Percentiles rank a stretch among this genome's conserved stretches.
Evolutionary conservation across 2,797 vertebrate genomes (phyloP).

Genomic region (Eleutherodactylus coqui): DNA sequence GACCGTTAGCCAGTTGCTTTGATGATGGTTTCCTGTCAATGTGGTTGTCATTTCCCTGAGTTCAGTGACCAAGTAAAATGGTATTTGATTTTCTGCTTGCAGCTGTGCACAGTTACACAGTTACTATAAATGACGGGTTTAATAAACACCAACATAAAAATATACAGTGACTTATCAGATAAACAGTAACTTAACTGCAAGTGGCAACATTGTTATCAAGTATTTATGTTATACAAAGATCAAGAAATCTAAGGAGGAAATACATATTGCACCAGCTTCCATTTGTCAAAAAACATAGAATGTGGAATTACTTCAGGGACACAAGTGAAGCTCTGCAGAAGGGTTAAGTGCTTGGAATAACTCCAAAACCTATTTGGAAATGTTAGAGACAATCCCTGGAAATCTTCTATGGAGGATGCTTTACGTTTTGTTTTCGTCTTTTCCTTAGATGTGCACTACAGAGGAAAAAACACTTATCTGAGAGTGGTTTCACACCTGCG

Average conservation of each 20-base stretch:
- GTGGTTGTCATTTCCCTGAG: not conserved
- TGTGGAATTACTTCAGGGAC: too few species aligned
- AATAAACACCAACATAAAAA: not conserved
- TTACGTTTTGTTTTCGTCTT: not conserved
- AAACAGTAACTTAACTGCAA: too few species aligned
- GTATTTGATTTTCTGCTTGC: not conserved
- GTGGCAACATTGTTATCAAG: too few species aligned
- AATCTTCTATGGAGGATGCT: not conserved
- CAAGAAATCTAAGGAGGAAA: not conserved
- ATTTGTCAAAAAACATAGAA: too few species aligned
- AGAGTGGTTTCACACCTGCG: too few species aligned
- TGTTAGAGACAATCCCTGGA: not conserved
- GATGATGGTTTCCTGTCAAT: not conserved
- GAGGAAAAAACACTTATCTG: not conserved
- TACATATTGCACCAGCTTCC: not conserved
- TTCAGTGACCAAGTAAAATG: not conserved
- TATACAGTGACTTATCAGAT: too few species aligned
- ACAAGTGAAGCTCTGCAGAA: too few species aligned
- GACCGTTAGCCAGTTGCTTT: not conserved
- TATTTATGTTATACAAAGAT: too few species aligned
- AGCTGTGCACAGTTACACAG: not conserved
- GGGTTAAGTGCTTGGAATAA: not conserved
- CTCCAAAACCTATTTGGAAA: not conserved
- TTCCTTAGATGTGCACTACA: not conserved
- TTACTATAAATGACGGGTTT: not conserved